phyloP scores from a whole-genome alignment of 2,113 vertebrate species.

The Oreotrochilus melanogaster region DNA sequence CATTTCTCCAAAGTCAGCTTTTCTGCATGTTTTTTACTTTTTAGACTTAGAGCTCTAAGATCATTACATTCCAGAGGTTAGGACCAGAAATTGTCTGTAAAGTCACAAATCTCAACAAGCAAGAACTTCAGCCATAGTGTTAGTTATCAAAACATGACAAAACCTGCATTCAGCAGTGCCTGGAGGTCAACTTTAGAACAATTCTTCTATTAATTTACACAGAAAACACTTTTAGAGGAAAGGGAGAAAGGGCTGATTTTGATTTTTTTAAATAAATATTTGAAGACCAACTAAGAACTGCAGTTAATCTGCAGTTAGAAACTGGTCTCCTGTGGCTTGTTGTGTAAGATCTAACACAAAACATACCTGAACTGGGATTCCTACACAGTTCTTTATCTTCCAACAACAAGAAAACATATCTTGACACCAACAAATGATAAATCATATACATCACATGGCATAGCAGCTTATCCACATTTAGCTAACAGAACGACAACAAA shows the following conservation, averaged over 20 bases:
- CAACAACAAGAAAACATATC: not conserved
- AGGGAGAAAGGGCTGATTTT: not conserved
- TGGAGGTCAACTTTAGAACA: not conserved
- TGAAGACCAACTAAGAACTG: not conserved
- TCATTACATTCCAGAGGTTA: not conserved
- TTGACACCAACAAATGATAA: not conserved
- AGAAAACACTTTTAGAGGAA: not conserved
- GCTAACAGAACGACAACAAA: not conserved
- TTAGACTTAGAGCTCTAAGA: not conserved
- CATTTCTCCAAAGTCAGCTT: conserved; percentile 27
- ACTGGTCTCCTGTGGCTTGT: not conserved
- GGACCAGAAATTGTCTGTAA: not conserved
- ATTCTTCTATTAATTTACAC: not conserved
- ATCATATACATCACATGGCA: not conserved
- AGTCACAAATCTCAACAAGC: not conserved
- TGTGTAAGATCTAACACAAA: not conserved
- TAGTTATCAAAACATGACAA: accelerated
- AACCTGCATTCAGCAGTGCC: not conserved
- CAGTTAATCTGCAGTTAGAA: accelerated
- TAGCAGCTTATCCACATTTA: not conserved
- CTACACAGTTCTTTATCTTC: not conserved
- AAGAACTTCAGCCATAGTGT: not conserved
- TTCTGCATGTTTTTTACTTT: not conserved
- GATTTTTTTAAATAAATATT: not conserved
- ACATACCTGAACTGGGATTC: not conserved